Base-by-base conservation (phyloP, 35 echinoderm and acorn worm species). In the Diadema setosum region DNA sequence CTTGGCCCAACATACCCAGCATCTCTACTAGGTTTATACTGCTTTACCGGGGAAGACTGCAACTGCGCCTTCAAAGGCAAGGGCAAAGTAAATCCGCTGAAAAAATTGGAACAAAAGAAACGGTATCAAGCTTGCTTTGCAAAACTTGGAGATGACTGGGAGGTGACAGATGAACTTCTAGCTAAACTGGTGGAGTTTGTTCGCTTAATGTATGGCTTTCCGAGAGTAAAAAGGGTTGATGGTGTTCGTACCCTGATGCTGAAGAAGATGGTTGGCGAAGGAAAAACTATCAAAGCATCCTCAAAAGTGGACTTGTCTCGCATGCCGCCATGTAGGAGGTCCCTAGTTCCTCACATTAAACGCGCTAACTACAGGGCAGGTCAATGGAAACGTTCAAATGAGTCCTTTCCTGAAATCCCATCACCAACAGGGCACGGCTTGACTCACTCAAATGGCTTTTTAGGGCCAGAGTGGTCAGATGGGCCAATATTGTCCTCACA, bases 261-360 rank as follows among this genome's bases (percentile, higher is more conserved):
- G n/a, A n/a, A n/a, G 82, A 60, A 84, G 82, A 84, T 84, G 45
- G 42, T 69, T 85, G 83, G 56, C 70, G 83, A 85, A 58, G 83
- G 83, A 5, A 39, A 58, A 32, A 56, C 46, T 34, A 83, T 83
- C 33, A 80, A 67, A 36, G 56, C 3, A 12, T 43, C 33, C 29
- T 82, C 70, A 26, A 89, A 89, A 3, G 75, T 89, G 17, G 73
- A 80, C 31, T 0, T 89, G 48, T 81, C 70, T 34, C 26, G 46
- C 17, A 31, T 89, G 20, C 75, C 87, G 35, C 87, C 87, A 82
- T 89, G 87, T 21, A 82, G 32, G 64, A 52, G 45, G 44, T 81
- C 70, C 24, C 49, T 89, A 49, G 87, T 82, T 2, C 70, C 70
- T 46, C 85, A 87, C 57, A 81, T 87, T 29, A 82, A 81, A 27